Evolutionary conservation across 2,888 invertebrate genomes (phyloP).

Genomic region (Crocallis elinguaria): DNA sequence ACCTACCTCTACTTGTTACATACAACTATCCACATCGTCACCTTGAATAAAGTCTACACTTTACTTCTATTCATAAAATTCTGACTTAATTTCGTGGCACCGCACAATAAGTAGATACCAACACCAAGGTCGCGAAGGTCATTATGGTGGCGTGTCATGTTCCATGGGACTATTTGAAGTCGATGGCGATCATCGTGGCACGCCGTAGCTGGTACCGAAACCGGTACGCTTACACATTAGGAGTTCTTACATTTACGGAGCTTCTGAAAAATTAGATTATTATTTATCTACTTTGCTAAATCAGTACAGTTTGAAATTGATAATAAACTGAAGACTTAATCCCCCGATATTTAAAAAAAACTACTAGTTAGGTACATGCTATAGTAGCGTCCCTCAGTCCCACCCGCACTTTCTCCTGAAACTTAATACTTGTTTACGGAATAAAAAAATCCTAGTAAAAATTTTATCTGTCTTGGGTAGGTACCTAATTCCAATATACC

Average conservation of each 20-base stretch:
- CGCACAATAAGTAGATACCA: slow-evolving; percentile 23
- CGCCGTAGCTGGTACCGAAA: slow-evolving; percentile 25
- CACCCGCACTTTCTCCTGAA: too few species aligned
- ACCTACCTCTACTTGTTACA: too few species aligned
- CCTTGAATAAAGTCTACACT: slow-evolving; percentile 24
- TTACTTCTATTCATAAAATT: slow-evolving; percentile 35
- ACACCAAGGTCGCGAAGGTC: slow-evolving; percentile 67
- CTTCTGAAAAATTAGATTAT: background rate
- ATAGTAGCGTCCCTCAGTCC: too few species aligned
- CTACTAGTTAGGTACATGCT: too few species aligned
- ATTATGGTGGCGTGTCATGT: slow-evolving; percentile 39
- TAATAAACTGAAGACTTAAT: too few species aligned
- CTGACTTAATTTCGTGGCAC: slow-evolving; percentile 34
- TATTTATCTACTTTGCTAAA: background rate
- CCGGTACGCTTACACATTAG: slow-evolving; percentile 26
- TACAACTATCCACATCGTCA: slow-evolving; percentile 1
- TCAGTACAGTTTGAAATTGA: too few species aligned
- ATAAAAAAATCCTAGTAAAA: too few species aligned
- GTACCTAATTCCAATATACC: too few species aligned
- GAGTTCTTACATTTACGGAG: background rate
- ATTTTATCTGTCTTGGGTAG: too few species aligned
- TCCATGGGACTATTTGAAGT: slow-evolving; percentile 31
- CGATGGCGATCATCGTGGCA: slow-evolving; percentile 30
- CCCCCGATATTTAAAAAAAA: too few species aligned
- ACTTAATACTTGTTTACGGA: too few species aligned